phyloP scores from a whole-genome alignment of 2,113 vertebrate genomes.

The Archilochus colubris region DNA sequence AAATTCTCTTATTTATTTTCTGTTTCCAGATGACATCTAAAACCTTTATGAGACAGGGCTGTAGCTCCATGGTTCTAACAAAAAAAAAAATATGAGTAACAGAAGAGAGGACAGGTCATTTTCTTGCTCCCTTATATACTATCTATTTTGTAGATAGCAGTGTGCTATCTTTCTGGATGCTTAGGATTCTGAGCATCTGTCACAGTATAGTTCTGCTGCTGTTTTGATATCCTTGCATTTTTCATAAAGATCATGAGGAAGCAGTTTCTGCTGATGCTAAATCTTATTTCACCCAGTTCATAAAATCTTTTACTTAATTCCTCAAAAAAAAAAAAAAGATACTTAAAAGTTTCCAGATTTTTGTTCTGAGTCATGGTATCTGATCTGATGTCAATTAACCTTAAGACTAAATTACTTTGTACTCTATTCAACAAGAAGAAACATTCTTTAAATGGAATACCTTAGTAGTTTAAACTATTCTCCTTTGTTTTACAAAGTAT shows the following conservation, averaged over 20 bases:
- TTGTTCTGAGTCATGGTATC: not conserved
- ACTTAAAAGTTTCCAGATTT: not conserved
- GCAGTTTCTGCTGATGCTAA: not conserved
- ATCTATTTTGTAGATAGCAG: not conserved
- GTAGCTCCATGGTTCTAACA: not conserved
- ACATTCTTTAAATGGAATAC: not conserved
- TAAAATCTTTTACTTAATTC: not conserved
- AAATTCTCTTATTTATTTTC: not conserved
- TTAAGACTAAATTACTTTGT: not conserved
- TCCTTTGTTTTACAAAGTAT: conserved; percentile 19
- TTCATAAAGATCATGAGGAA: not conserved
- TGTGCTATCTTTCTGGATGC: not conserved
- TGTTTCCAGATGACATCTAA: not conserved
- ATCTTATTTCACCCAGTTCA: not conserved
- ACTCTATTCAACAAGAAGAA: not conserved
- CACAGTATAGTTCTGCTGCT: not conserved
- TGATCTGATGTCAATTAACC: not conserved
- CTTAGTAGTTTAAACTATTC: conserved; percentile 25
- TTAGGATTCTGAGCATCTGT: not conserved
- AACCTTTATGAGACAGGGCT: not conserved
- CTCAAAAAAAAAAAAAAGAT: not conserved
- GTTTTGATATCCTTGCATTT: not conserved
- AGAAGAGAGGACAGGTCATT: not conserved
- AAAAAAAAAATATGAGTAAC: not conserved
- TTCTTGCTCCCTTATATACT: not conserved